Percentiles rank a stretch among this genome's conserved stretches.
Evolutionary conservation across 2,797 vertebrate genomes (phyloP).

Genomic region (Lepidocolaptes lacrymiger): DNA sequence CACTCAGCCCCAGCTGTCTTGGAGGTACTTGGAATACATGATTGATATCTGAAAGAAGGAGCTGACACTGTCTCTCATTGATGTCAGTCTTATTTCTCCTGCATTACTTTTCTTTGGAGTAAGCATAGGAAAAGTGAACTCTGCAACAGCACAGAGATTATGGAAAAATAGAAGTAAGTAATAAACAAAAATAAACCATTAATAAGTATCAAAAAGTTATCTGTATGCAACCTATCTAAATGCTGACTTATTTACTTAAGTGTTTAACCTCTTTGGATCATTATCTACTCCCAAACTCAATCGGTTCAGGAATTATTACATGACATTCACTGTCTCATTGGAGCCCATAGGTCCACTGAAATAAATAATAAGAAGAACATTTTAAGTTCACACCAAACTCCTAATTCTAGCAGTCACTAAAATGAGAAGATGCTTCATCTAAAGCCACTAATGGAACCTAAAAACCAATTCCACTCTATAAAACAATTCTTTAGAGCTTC

Average conservation of each 20-base stretch:
- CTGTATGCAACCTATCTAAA: neutral
- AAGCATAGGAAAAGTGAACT: neutral
- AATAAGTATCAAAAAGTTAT: neutral
- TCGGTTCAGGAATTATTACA: neutral
- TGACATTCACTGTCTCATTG: neutral
- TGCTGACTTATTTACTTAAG: neutral
- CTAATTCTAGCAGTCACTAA: neutral
- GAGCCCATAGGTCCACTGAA: neutral
- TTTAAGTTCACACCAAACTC: neutral
- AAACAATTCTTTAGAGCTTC: neutral
- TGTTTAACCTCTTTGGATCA: neutral
- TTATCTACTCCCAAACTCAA: neutral
- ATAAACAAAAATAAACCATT: neutral
- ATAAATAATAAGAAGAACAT: neutral
- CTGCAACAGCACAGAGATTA: neutral
- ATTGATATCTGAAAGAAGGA: neutral
- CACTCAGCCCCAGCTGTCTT: neutral
- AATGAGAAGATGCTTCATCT: neutral
- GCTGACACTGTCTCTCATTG: neutral
- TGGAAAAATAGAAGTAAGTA: neutral
- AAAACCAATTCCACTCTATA: neutral
- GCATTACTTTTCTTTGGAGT: neutral
- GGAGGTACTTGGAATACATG: neutral
- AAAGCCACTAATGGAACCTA: neutral
- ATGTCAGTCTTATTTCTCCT: neutral